A percentile compares a stretch with the other conserved stretches of the same genome.
These are phyloP conservation scores for Hipparchia semele DNA, from an alignment of 2,888 invertebrate genomes.

Conservation along the genomic window DNA sequence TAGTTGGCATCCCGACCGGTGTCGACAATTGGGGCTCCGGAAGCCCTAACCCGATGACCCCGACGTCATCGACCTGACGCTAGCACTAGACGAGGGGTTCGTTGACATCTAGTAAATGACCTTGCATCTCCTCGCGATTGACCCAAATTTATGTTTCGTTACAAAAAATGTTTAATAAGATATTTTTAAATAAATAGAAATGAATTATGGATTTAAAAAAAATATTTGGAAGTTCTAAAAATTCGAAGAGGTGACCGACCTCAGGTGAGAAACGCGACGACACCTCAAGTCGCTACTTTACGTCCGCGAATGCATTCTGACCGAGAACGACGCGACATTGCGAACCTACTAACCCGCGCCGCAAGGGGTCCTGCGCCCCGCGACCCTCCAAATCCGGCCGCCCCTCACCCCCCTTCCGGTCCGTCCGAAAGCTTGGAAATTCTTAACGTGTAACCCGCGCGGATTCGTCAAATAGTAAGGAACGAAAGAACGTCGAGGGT, in stretches of 20 bases:
- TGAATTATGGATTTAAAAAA: slow-evolving; percentile 3
- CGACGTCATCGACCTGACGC: slow-evolving; percentile 79
- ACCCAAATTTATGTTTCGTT: slow-evolving; percentile 62
- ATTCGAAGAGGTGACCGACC: slow-evolving; percentile 65
- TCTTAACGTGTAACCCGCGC: slow-evolving; percentile 73
- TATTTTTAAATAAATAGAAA: slow-evolving; percentile 16
- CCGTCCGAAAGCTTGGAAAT: slow-evolving; percentile 80
- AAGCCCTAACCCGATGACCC: slow-evolving; percentile 59
- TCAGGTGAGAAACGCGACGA: slow-evolving; percentile 76
- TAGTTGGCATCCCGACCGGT: slow-evolving; percentile 28
- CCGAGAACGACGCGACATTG: slow-evolving; percentile 81
- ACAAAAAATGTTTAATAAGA: slow-evolving; percentile 29
- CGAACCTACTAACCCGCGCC: slow-evolving; percentile 82
- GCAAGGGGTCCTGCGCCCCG: slow-evolving; percentile 79
- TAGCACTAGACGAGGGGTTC: slow-evolving; percentile 75
- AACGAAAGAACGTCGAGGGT: slow-evolving; percentile 34
- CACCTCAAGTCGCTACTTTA: slow-evolving; percentile 81
- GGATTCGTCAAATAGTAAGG: slow-evolving; percentile 50
- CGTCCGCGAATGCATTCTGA: slow-evolving; percentile 82
- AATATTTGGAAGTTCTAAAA: slow-evolving; percentile 36
- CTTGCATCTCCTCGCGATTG: slow-evolving; percentile 73
- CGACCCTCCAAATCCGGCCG: slow-evolving; percentile 75
- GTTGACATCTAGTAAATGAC: slow-evolving; percentile 77
- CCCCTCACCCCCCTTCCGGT: slow-evolving; percentile 71
- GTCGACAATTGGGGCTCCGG: slow-evolving; percentile 35